phyloP scores from a whole-genome alignment of 2,113 vertebrate genomes.

The Notothenia coriiceps region DNA sequence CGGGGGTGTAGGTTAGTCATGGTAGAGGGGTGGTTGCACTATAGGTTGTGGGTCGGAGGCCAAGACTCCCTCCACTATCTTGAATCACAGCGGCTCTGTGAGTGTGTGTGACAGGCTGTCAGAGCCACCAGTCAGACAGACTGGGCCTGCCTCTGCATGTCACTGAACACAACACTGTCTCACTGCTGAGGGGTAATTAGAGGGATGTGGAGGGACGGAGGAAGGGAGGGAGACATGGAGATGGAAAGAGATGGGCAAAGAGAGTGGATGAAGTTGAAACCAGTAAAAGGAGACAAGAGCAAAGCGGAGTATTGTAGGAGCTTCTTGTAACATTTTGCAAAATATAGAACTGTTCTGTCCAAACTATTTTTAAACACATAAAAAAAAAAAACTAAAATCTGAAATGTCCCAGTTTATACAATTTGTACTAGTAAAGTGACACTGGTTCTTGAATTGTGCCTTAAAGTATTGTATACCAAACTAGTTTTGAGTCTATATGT shows the following conservation, averaged over 20 bases:
- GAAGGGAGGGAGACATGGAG: not conserved
- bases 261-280: slow-evolving; percentile 6
- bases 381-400: too few species aligned
- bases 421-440: slow-evolving; percentile 6
- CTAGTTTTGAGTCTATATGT: not conserved
- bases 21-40: not conserved
- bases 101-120: slow-evolving; percentile 61
- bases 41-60: slow-evolving; percentile 34
- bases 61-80: slow-evolving; percentile 36
- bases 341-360: slow-evolving; percentile 8
- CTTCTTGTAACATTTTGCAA: slow-evolving; percentile 26
- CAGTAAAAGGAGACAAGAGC: not conserved
- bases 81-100: slow-evolving; percentile 41
- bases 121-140: slow-evolving; percentile 48
- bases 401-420: not conserved
- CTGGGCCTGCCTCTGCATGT: slow-evolving; percentile 49
- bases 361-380: not conserved
- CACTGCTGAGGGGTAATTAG: slow-evolving; percentile 69
- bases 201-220: slow-evolving; percentile 47
- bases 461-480: not conserved
- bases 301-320: not conserved
- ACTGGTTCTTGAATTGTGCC: not conserved
- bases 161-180: slow-evolving; percentile 58
- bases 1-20: slow-evolving; percentile 13
- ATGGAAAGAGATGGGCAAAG: slow-evolving; percentile 34